These are phyloP conservation scores for Brachyopa scutellaris DNA, from an alignment of 2,888 invertebrate species.

Conservation along the genomic window DNA sequence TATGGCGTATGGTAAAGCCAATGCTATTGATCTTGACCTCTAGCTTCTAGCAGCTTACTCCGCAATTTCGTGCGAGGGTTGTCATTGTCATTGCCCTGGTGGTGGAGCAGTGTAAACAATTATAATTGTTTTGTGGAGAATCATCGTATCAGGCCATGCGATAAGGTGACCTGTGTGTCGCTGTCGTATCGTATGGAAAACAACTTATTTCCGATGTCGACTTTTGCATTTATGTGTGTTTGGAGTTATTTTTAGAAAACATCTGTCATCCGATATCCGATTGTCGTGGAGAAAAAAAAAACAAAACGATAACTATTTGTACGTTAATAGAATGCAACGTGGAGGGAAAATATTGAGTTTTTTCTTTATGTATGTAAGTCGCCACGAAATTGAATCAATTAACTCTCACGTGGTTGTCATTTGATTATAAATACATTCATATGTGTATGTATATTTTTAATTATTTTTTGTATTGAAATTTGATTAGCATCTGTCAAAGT, in stretches of 20 bases:
- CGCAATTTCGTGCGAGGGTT: neutral
- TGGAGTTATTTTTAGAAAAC: slow-evolving; percentile 36
- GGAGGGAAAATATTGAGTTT: too few relatives aligned
- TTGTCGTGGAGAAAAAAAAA: neutral
- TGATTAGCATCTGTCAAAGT: too few relatives aligned
- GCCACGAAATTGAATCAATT: too few relatives aligned
- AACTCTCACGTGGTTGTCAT: too few relatives aligned
- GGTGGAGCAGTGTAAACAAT: slow-evolving; percentile 21
- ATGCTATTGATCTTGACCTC: slow-evolving; percentile 62
- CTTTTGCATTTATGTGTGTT: neutral
- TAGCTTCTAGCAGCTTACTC: slow-evolving; percentile 15
- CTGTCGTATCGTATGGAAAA: neutral
- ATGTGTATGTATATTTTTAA: too few relatives aligned
- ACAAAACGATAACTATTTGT: neutral
- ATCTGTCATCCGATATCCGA: slow-evolving; percentile 34
- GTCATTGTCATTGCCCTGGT: neutral
- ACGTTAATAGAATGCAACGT: neutral
- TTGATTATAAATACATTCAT: too few relatives aligned
- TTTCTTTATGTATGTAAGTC: too few relatives aligned
- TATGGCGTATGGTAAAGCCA: neutral
- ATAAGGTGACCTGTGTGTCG: neutral
- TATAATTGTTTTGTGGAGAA: neutral
- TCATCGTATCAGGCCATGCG: neutral
- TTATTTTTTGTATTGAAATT: too few relatives aligned
- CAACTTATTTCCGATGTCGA: neutral